Conservation (phyloP, 2,888 invertebrate genomes). For the Amblyjoppa fuscipennis region DNA sequence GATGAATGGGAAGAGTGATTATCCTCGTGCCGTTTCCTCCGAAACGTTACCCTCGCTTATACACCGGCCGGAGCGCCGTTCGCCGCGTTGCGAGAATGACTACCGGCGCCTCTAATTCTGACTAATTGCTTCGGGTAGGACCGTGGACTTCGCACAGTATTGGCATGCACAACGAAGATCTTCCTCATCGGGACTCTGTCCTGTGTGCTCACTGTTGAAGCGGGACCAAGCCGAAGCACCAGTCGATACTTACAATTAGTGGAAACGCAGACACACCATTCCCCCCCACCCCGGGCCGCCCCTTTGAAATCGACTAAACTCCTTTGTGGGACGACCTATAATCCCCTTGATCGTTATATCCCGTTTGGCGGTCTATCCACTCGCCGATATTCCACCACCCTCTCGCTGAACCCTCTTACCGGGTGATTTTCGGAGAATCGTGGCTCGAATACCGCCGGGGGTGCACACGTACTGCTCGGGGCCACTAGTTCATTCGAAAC, state of each 20-base stretch:
- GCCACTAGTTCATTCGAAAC: constrained; percentile 21
- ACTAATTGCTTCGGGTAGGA: constrained; percentile 72
- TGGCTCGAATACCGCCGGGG: constrained; percentile 5
- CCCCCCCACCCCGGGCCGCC: constrained; percentile 27
- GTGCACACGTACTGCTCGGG: constrained; percentile 7
- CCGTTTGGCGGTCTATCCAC: constrained; percentile 34
- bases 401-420: constrained; percentile 15
- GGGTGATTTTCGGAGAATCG: constrained; percentile 23
- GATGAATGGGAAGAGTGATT: constrained; percentile 43
- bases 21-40: constrained; percentile 58
- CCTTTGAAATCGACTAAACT: constrained; percentile 62
- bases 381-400: constrained; percentile 30
- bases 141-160: constrained; percentile 22
- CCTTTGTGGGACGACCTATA: constrained; percentile 62
- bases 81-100: constrained; percentile 68
- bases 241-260: constrained; percentile 67
- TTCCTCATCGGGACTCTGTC: constrained; percentile 40
- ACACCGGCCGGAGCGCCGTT: constrained; percentile 34
- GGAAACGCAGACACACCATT: constrained; percentile 41
- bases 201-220: constrained; percentile 25
- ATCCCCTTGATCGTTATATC: constrained; percentile 65
- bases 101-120: constrained; percentile 79
- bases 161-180: neutral
- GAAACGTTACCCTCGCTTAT: constrained; percentile 59
- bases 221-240: constrained; percentile 16